Evolutionary conservation across 2,797 vertebrate species (phyloP), one percentile per base, ranked within the genome.

Genomic region (Peromyscus attwateri): DNA sequence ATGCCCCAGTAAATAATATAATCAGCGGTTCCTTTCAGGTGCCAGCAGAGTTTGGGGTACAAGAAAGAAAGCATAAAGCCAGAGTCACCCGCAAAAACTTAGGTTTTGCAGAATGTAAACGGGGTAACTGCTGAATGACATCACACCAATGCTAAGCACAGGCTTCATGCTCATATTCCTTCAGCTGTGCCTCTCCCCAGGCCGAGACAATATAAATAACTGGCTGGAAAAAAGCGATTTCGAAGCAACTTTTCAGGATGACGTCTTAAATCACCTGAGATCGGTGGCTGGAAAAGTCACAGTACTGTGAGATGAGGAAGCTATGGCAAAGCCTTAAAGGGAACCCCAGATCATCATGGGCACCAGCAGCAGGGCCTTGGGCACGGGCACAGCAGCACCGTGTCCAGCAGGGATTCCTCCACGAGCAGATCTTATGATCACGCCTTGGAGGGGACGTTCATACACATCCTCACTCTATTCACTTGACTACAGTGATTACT

Each of bases 321-420:
- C 43, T 55, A 68, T 9, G 13, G 37, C 17, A 49, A 16, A 52
- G 23, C 43, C 5, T 17, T 68, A n/a, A 46, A 92, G 52, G 11
- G 34, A 84, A 7, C 5, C n/a, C 1, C 55, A 27, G 79, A 2
- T 23, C 11, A 1, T 9, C 21, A 8, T 21, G n/a, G 16, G 0
- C 1, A 21, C 6, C 2, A 4, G 14, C 1, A 13, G 13, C 1
- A 25, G 29, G 25, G 62, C 1, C 21, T 80, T 21, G 6, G 12
- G 27, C 21, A 16, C 1, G 0, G 40, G 23, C 0, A 27, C 0
- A 6, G 7, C n/a, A 46, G 25, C 3, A 1, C 1, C 6, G 13
- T 6, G 23, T 13, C 60, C 4, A 49, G 14, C 17, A 37, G 34
- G 12, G 46, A 25, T 66, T 66, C 25, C 34, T 49, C 37, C 17